Percentiles rank a stretch among this genome's conserved stretches.
These are phyloP conservation scores for Eubasilissa splendida DNA, from an alignment of 2,888 invertebrate genomes.

Conservation along the genomic window DNA sequence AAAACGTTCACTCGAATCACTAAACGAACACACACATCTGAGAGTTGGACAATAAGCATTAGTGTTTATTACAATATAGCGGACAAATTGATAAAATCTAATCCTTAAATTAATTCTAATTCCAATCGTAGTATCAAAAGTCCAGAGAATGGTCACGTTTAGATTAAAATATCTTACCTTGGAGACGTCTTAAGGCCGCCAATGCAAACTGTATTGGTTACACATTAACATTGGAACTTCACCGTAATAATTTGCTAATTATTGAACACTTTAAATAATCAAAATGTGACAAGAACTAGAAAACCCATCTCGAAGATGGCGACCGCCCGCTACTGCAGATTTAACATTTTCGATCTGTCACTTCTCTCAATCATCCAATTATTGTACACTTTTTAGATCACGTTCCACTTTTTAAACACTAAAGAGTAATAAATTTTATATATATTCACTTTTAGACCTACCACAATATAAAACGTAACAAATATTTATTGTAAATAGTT, in stretches of 20 bases:
- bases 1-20: not conserved
- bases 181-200: slow-evolving; percentile 57
- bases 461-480: slow-evolving; percentile 52
- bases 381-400: slow-evolving; percentile 43
- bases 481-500: slow-evolving; percentile 53
- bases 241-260: slow-evolving; percentile 45
- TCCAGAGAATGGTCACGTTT: slow-evolving; percentile 46
- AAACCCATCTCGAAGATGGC: slow-evolving; percentile 75
- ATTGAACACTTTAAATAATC: slow-evolving; percentile 55
- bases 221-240: slow-evolving; percentile 51
- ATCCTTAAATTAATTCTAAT: slow-evolving; percentile 17
- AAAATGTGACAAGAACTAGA: slow-evolving; percentile 62
- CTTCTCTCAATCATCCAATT: slow-evolving; percentile 49
- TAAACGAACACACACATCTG: not conserved
- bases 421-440: slow-evolving; percentile 36
- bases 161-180: slow-evolving; percentile 50
- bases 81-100: slow-evolving; percentile 15
- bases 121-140: slow-evolving; percentile 37
- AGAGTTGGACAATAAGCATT: not conserved
- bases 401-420: slow-evolving; percentile 44
- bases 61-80: slow-evolving; percentile 6
- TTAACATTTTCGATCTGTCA: slow-evolving; percentile 56
- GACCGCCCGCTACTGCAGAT: slow-evolving; percentile 67
- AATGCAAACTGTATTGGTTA: slow-evolving; percentile 57
- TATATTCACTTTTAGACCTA: slow-evolving; percentile 45